phyloP scores from a whole-genome alignment of 2,113 vertebrate species.

The Colius striatus region DNA sequence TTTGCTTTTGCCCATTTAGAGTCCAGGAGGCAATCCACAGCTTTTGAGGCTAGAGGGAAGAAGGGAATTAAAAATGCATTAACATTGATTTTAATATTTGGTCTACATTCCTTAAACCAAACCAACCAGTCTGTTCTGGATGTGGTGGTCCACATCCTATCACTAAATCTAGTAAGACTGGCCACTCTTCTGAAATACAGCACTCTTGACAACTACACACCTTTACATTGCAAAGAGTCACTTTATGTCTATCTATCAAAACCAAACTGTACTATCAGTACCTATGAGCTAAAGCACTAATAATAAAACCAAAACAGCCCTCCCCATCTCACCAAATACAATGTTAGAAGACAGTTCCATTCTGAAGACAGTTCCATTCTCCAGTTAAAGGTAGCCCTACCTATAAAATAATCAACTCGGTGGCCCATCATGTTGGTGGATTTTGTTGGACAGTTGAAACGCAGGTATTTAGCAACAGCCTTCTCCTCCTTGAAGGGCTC shows the following conservation, averaged over 20 bases:
- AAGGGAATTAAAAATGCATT: background rate
- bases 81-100: background rate
- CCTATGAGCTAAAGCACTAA: background rate
- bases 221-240: background rate
- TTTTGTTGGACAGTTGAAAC: slow-evolving; percentile 97
- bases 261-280: background rate
- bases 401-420: slow-evolving; percentile 96
- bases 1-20: slow-evolving; percentile 98
- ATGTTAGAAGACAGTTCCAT: background rate
- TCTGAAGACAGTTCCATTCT: background rate
- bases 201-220: background rate
- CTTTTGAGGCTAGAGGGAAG: slow-evolving; percentile 88
- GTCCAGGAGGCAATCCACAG: slow-evolving; percentile 95
- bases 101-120: background rate
- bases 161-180: background rate
- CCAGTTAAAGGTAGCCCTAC: slow-evolving; percentile 73
- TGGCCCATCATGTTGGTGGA: slow-evolving; percentile 99
- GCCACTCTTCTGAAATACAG: background rate
- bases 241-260: background rate
- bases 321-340: background rate
- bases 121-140: background rate
- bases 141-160: background rate
- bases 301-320: background rate
- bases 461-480: slow-evolving; percentile 95
- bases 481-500: slow-evolving; percentile 99